These are phyloP conservation scores for Alaudala cheleensis DNA, from an alignment of 2,113 vertebrate genomes.

Conservation along the genomic window DNA sequence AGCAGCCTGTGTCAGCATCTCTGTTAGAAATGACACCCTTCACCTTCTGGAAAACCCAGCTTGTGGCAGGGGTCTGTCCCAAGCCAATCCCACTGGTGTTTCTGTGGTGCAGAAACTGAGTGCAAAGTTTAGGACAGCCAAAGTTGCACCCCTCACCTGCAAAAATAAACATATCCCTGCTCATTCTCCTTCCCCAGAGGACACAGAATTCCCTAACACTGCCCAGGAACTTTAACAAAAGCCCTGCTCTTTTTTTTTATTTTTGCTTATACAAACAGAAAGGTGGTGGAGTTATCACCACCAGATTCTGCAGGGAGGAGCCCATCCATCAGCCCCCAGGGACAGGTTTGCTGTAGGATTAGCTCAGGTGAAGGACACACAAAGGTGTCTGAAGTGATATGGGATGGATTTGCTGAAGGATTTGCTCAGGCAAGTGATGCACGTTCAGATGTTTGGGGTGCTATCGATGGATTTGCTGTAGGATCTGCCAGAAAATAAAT, in stretches of 20 bases:
- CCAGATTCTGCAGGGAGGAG: neutral
- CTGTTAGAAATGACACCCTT: neutral
- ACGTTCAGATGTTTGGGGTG: neutral
- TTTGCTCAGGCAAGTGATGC: neutral
- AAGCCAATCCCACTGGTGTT: neutral
- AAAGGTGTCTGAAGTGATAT: neutral
- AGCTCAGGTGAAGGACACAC: neutral
- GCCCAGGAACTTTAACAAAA: neutral
- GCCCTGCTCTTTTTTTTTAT: neutral
- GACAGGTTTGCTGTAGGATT: conserved; percentile 4
- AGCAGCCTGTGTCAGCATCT: neutral
- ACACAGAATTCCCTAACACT: neutral
- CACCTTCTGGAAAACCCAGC: neutral
- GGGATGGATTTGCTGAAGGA: neutral
- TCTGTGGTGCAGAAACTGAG: neutral
- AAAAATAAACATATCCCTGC: neutral
- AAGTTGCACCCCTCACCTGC: neutral
- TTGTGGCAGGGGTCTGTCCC: neutral
- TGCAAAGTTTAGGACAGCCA: neutral
- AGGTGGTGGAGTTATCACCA: neutral
- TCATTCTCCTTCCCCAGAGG: neutral
- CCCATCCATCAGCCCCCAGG: neutral
- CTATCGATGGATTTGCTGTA: neutral
- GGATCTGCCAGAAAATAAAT: neutral
- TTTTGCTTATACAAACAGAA: neutral